Conservation (phyloP, 1,140 invertebrate species). For the Zophobas atratus region DNA sequence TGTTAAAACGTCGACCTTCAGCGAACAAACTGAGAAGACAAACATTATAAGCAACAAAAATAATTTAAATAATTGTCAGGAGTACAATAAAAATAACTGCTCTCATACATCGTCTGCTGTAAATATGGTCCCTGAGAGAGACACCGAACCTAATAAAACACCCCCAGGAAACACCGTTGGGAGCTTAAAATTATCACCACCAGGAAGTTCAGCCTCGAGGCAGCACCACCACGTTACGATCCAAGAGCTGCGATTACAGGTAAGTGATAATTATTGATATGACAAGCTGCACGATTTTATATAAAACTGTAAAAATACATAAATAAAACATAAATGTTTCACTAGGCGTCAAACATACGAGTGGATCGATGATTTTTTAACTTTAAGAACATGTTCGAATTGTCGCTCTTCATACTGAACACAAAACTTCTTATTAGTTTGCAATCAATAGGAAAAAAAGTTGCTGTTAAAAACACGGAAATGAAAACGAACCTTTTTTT, state of each 20-base stretch:
- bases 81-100: slow-evolving; percentile 63
- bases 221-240: slow-evolving; percentile 76
- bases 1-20: slow-evolving; percentile 68
- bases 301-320: too few species aligned
- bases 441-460: too few species aligned
- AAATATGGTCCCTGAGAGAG: slow-evolving; percentile 74
- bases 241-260: slow-evolving; percentile 74
- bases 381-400: too few species aligned
- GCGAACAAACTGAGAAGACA: slow-evolving; percentile 67
- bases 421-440: too few species aligned
- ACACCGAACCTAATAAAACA: slow-evolving; percentile 70
- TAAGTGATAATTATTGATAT: slow-evolving; percentile 62
- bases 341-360: too few species aligned
- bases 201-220: slow-evolving; percentile 65
- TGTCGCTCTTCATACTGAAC: too few species aligned
- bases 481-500: too few species aligned
- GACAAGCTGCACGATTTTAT: too few species aligned
- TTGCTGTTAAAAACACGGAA: too few species aligned
- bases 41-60: slow-evolving; percentile 66
- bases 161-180: slow-evolving; percentile 65
- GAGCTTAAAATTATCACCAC: slow-evolving; percentile 57
- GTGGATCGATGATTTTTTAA: too few species aligned
- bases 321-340: too few species aligned
- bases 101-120: slow-evolving; percentile 65
- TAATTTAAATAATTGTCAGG: slow-evolving; percentile 61